A percentile compares a stretch with the other conserved stretches of the same genome.
Evolutionary conservation across 37 sponge, comb jelly and placozoan species (phyloP).

Genomic region (Axinella damicornis): DNA sequence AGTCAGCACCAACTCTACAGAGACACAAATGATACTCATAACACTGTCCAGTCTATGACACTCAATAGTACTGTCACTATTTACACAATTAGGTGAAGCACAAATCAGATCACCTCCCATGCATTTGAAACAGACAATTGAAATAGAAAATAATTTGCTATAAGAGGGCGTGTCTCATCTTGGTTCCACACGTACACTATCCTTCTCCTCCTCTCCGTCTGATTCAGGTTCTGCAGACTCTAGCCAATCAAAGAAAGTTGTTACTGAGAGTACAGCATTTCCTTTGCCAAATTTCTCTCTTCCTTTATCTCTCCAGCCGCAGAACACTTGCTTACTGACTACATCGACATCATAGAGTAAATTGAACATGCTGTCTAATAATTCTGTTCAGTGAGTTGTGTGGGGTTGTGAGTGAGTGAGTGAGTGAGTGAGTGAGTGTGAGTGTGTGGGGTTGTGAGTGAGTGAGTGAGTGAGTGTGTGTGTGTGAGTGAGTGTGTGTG

Average conservation of each 20-base stretch:
- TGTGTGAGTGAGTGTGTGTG: neutral
- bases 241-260: slow-evolving; percentile 68
- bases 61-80: no score
- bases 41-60: no score
- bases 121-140: no score
- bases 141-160: no score
- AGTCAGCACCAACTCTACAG: no score
- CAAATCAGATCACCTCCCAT: no score
- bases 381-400: slow-evolving; percentile 21
- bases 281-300: slow-evolving; percentile 54
- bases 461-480: neutral
- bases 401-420: neutral
- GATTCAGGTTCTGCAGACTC: slow-evolving; percentile 32
- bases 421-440: no score
- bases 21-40: no score
- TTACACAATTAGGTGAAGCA: no score
- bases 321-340: slow-evolving; percentile 46
- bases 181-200: no score
- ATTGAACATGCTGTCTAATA: slow-evolving; percentile 66
- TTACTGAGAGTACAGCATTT: slow-evolving; percentile 32
- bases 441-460: neutral
- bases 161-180: no score
- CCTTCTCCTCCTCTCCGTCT: neutral
- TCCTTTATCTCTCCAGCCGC: slow-evolving; percentile 45
- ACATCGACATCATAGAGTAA: slow-evolving; percentile 62